phyloP scores from a whole-genome alignment of 2,113 vertebrate species.

The Dasyurus viverrinus region DNA sequence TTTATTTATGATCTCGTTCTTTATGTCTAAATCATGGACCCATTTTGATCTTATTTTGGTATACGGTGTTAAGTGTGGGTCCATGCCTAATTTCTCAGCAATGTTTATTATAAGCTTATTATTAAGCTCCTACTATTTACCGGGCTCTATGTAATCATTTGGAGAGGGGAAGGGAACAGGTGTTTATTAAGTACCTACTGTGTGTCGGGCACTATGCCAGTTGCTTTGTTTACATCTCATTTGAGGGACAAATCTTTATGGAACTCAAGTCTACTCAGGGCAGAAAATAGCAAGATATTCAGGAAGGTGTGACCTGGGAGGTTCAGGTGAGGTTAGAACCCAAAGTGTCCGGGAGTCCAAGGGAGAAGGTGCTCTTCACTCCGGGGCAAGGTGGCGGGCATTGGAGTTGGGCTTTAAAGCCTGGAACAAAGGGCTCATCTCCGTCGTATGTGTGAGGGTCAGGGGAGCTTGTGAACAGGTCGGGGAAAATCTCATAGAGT shows the following conservation, averaged over 20 bases:
- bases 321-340: background rate
- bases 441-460: accelerated
- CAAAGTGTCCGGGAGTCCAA: background rate
- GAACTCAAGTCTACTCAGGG: background rate
- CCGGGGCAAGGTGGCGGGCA: background rate
- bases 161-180: background rate
- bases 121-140: background rate
- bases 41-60: too few species aligned
- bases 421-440: background rate
- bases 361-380: background rate
- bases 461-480: background rate
- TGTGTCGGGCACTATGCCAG: too few species aligned
- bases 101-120: too few species aligned
- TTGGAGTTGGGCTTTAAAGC: background rate
- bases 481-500: background rate
- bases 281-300: background rate
- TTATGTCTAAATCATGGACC: too few species aligned
- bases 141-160: background rate
- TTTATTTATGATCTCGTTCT: too few species aligned
- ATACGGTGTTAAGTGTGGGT: too few species aligned
- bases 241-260: background rate
- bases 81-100: too few species aligned
- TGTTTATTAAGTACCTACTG: too few species aligned
- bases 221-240: background rate
- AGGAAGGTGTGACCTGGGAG: background rate